Conservation (phyloP, 1,140 invertebrate genomes). For the Oppia nitens region DNA sequence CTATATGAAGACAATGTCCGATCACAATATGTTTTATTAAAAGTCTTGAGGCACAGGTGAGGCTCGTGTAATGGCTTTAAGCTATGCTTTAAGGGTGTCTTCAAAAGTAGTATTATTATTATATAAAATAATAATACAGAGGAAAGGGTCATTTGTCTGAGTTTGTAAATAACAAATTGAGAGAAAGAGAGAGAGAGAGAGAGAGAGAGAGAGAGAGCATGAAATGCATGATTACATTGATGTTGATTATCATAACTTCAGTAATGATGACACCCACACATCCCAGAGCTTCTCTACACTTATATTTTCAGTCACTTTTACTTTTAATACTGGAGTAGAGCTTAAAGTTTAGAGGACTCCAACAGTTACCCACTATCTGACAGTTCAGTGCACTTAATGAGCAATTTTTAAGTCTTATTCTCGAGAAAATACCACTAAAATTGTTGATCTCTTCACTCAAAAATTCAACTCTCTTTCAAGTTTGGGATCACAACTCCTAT, state of each 20-base stretch:
- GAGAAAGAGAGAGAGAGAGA: too few relatives aligned
- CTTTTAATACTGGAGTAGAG: background rate
- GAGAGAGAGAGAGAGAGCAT: too few relatives aligned
- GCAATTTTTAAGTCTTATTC: background rate
- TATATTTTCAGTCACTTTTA: too few relatives aligned
- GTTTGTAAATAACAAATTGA: too few relatives aligned
- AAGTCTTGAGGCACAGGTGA: background rate
- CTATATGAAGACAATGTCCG: background rate
- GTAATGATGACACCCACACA: background rate
- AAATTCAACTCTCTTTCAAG: too few relatives aligned
- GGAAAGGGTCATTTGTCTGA: background rate
- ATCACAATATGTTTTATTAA: background rate
- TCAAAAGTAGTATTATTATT: background rate
- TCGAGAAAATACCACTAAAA: background rate
- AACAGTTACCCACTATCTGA: background rate
- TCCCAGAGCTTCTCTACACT: too few relatives aligned
- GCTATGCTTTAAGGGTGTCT: background rate
- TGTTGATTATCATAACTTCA: too few relatives aligned
- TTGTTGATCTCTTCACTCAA: background rate
- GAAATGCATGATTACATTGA: background rate
- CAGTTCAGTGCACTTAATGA: background rate
- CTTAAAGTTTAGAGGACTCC: too few relatives aligned
- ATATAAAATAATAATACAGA: too few relatives aligned
- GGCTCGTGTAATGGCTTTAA: background rate
- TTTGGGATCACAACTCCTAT: too few relatives aligned